Evolutionary conservation across 2,888 invertebrate species (phyloP).

Genomic region (Brachynemurus nebulosus): DNA sequence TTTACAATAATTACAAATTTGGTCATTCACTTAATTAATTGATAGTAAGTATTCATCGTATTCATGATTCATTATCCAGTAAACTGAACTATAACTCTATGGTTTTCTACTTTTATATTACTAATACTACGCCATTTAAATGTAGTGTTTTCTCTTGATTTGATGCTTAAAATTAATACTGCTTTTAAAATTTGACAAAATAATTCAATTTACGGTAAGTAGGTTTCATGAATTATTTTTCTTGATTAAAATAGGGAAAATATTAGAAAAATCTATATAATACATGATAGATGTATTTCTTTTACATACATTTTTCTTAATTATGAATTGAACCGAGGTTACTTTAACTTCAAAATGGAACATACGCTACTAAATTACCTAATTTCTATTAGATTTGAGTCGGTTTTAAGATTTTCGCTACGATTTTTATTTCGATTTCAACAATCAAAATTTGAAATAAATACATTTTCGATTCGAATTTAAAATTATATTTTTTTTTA

Average conservation of each 20-base stretch:
- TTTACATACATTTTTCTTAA: not conserved
- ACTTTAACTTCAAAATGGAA: slow-evolving; percentile 7
- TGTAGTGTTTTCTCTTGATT: not conserved
- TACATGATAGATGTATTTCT: not conserved
- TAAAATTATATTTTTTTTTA: too few relatives aligned
- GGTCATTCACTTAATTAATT: too few relatives aligned
- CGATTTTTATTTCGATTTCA: not conserved
- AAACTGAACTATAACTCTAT: not conserved
- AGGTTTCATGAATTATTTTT: not conserved
- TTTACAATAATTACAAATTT: too few relatives aligned
- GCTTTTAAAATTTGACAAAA: not conserved
- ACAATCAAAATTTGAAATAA: too few relatives aligned
- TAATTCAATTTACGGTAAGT: not conserved
- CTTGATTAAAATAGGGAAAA: not conserved
- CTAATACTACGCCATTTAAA: not conserved
- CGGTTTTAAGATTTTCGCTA: too few relatives aligned
- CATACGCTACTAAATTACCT: slow-evolving; percentile 1
- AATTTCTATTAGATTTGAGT: slow-evolving; percentile 1
- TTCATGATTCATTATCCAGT: too few relatives aligned
- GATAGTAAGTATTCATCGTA: too few relatives aligned
- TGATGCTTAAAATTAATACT: not conserved
- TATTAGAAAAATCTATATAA: not conserved
- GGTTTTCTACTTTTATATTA: not conserved
- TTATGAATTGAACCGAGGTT: slow-evolving; percentile 7
- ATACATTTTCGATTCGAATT: too few relatives aligned